Conservation (phyloP, 2,888 invertebrate species). For the Spodoptera picta region DNA sequence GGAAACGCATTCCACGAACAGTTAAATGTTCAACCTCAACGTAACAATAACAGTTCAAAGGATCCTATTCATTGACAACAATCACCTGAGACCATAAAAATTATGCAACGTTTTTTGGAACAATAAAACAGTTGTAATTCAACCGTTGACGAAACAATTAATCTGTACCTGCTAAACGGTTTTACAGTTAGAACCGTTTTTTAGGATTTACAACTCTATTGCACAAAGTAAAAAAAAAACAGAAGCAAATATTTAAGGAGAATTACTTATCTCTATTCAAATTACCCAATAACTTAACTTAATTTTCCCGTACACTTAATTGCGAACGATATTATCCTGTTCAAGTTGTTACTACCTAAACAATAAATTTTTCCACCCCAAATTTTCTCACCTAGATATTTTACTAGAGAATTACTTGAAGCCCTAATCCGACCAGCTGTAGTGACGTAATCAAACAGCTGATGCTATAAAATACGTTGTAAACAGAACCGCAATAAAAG, state of each 20-base stretch:
- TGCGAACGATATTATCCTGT: conserved; percentile 47
- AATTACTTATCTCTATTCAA: conserved; percentile 37
- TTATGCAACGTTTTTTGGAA: conserved; percentile 74
- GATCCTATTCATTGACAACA: conserved; percentile 66
- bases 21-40: conserved; percentile 53
- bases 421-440: conserved; percentile 66
- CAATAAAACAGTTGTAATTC: conserved; percentile 73
- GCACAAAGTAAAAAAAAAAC: conserved; percentile 16
- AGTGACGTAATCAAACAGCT: conserved; percentile 82
- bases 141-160: conserved; percentile 72
- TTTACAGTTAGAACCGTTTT: conserved; percentile 34
- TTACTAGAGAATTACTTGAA: conserved; percentile 58
- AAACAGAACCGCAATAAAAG: conserved; percentile 77
- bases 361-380: conserved; percentile 62
- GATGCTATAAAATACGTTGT: conserved; percentile 80
- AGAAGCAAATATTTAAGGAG: conserved; percentile 39
- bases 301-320: conserved; percentile 51
- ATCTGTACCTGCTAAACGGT: conserved; percentile 70
- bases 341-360: conserved; percentile 32
- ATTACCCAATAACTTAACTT: conserved; percentile 44
- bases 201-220: conserved; percentile 39
- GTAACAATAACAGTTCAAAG: conserved; percentile 55
- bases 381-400: conserved; percentile 53
- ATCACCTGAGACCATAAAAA: conserved; percentile 71
- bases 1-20: conserved; percentile 47